Evolutionary conservation across 2,888 invertebrate genomes (phyloP), one percentile per base, ranked within the genome.

Genomic region (Zygogramma bicolorata): DNA sequence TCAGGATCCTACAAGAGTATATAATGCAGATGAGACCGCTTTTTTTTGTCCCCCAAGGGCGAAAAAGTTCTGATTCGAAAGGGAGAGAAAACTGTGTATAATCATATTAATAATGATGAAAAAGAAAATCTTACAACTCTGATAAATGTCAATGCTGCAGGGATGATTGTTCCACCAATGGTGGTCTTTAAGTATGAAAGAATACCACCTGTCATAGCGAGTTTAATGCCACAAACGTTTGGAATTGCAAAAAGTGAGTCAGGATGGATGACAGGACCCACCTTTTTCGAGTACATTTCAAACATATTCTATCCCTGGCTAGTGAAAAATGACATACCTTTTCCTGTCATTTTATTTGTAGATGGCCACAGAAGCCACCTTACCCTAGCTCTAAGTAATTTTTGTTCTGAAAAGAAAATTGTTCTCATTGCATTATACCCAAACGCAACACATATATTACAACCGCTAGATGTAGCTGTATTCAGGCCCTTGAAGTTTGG

Each of bases 261-360:
- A 58, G 86, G 86, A 10, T 87, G 87, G 88, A 88, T 85, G 86
- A 87, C 84, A 13, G 77, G 81, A 2, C 84, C 84, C 74, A 81
- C 80, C 3, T 87, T 87, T 78, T 86, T 77, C 75, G 84, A 87
- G 76, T 86, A 82, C 70, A 80, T 86, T 13, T 79, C 81, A 2
- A 85, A 86, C 74, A 77, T 85, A 31, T 86, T 87, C 77, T 72
- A 82, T 75, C 82, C 61, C 20, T 71, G 71, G 71, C 25, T 62
- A 15, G 20, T 68, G 38, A 29, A 42, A 59, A 63, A 68, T 15
- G n/a, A 57, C 22, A 72, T 72, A 22, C 18, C 18, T n/a, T 59
- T 65, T 10, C 72, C 71, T 20, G 38, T 71, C 10, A 53, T 71
- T 49, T 40, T 66, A n/a, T 71, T 66, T 31, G 42, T 71, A 31